Evolutionary conservation across 53 echinoderm and acorn worm species (phyloP).

Genomic region (Astropecten irregularis): DNA sequence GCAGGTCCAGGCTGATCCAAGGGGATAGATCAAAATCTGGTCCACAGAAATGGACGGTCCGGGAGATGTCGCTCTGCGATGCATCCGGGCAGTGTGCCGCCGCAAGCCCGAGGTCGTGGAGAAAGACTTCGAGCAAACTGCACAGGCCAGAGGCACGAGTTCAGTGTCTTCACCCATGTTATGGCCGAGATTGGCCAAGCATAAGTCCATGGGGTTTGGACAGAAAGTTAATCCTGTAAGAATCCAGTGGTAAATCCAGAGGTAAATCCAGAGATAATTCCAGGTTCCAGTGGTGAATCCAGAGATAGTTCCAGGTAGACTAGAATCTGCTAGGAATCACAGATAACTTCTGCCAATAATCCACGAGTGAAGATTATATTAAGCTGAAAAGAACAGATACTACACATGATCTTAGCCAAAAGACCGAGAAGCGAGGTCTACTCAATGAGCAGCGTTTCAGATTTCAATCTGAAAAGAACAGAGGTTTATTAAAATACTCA

Average conservation of each 20-base stretch:
- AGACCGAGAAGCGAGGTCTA: conserved; percentile 61
- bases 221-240: too few relatives aligned
- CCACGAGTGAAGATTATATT: background rate
- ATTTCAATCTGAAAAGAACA: conserved; percentile 1
- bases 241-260: too few relatives aligned
- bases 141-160: background rate
- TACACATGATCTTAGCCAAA: conserved; percentile 77
- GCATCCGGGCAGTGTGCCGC: conserved; percentile 17
- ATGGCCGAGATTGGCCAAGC: background rate
- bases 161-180: background rate
- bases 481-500: background rate
- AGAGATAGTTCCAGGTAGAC: too few relatives aligned
- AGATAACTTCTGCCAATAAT: too few relatives aligned
- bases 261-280: too few relatives aligned
- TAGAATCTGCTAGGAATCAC: too few relatives aligned
- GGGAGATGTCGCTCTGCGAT: background rate
- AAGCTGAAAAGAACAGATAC: conserved; percentile 79
- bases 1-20: conserved; percentile 4
- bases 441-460: conserved; percentile 10
- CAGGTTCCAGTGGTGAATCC: too few relatives aligned
- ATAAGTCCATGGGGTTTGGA: background rate
- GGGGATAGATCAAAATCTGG: background rate
- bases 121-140: background rate
- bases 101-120: background rate
- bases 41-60: too few relatives aligned